Evolutionary conservation across 2,888 invertebrate genomes (phyloP).

Genomic region (Coleophora flavipennella): DNA sequence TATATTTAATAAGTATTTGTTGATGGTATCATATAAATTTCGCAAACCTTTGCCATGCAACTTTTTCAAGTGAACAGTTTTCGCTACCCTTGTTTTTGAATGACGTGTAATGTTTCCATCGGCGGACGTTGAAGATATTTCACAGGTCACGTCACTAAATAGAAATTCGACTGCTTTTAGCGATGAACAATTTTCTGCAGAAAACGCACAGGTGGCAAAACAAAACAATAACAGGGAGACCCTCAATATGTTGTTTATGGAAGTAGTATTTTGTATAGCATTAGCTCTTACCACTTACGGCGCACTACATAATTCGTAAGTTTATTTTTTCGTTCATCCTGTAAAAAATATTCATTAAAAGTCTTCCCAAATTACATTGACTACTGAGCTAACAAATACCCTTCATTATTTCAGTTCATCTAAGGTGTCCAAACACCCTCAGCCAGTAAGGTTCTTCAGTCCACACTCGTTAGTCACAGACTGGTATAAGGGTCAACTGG

Average conservation of each 20-base stretch:
- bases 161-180: constrained; percentile 43
- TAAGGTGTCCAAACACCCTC: constrained; percentile 56
- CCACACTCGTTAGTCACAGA: constrained; percentile 79
- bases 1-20: constrained; percentile 16
- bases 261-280: constrained; percentile 76
- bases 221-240: constrained; percentile 51
- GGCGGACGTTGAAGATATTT: constrained; percentile 60
- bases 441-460: constrained; percentile 80
- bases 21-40: constrained; percentile 15
- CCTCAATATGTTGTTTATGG: constrained; percentile 74
- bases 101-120: constrained; percentile 73
- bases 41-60: constrained; percentile 34
- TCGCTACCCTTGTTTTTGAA: constrained; percentile 47
- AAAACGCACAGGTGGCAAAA: constrained; percentile 42
- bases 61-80: constrained; percentile 29
- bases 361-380: not conserved
- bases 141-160: constrained; percentile 59
- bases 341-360: too few species aligned
- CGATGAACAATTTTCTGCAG: constrained; percentile 51
- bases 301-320: constrained; percentile 81
- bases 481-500: constrained; percentile 84
- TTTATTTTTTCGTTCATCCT: constrained; percentile 14
- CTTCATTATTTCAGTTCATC: constrained; percentile 38
- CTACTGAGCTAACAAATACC: constrained; percentile 2
- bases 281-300: constrained; percentile 78